Conservation (phyloP, 2,113 vertebrate species). For the Halcyon malimbica region DNA sequence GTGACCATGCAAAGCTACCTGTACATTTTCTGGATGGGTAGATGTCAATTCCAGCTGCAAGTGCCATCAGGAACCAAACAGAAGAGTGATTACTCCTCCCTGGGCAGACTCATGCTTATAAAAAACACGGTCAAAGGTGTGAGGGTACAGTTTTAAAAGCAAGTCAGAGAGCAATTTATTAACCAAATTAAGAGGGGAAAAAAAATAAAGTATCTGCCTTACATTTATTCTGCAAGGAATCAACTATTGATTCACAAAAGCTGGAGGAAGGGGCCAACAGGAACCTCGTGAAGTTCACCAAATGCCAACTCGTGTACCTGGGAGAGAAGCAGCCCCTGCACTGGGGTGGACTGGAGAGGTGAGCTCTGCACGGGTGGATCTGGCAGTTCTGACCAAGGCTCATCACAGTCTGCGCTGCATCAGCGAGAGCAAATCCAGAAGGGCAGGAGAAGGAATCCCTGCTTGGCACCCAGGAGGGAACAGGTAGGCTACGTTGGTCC, state of each 20-base stretch:
- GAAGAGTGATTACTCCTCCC: neutral
- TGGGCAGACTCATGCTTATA: neutral
- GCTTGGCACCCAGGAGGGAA: neutral
- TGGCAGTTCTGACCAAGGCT: neutral
- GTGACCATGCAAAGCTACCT: neutral
- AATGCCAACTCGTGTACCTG: too few species aligned
- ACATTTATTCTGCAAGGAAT: neutral
- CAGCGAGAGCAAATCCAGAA: too few species aligned
- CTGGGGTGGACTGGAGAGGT: neutral
- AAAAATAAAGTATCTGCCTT: neutral
- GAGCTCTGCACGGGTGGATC: neutral
- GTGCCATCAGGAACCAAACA: neutral
- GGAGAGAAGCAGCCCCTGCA: fast-evolving
- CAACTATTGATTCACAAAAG: neutral
- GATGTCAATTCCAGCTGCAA: neutral
- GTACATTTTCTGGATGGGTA: neutral
- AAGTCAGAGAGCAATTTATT: fast-evolving
- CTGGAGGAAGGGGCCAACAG: neutral
- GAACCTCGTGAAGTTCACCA: neutral
- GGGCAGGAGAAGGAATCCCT: neutral
- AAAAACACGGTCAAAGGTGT: neutral
- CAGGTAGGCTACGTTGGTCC: neutral
- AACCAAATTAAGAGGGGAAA: neutral
- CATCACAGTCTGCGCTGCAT: too few species aligned
- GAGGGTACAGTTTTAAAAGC: neutral